Conservation (phyloP, 2,113 vertebrate species). For the Brienomyrus longianalis region DNA sequence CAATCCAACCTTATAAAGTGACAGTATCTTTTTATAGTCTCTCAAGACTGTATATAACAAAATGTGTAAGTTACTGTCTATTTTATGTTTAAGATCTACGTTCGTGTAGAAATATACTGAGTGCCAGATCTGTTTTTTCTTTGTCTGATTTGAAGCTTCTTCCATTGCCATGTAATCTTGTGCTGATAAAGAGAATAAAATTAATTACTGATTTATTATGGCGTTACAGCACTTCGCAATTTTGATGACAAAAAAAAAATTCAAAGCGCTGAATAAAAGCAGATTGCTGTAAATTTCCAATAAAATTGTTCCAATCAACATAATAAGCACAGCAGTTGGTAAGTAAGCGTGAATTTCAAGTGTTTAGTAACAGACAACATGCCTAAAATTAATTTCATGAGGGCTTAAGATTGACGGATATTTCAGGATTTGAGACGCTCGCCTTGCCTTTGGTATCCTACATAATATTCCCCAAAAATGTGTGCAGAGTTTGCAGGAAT, state of each 20-base stretch:
- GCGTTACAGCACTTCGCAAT: background rate
- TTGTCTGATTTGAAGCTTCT: constrained; percentile 26
- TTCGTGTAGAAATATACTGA: constrained; percentile 51
- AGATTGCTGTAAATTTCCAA: background rate
- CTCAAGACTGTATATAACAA: constrained; percentile 73
- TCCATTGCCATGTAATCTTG: constrained; percentile 40
- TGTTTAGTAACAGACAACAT: background rate
- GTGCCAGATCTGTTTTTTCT: constrained; percentile 39
- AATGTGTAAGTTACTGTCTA: constrained; percentile 63
- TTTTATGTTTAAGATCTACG: constrained; percentile 63
- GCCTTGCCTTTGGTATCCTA: background rate
- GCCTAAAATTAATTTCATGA: background rate
- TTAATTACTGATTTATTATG: background rate
- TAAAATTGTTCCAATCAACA: background rate
- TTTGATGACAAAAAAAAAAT: background rate
- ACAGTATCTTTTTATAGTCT: constrained; percentile 73
- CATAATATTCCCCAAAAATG: background rate
- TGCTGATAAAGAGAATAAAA: constrained; percentile 13
- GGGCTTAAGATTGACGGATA: background rate
- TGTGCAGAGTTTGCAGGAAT: background rate
- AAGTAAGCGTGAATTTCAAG: background rate
- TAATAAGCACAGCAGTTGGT: background rate
- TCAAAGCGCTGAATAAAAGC: background rate
- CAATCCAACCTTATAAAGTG: constrained; percentile 25
- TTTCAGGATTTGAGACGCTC: background rate